Evolutionary conservation across 2,113 vertebrate genomes (phyloP).

Genomic region (Dromas ardeola): DNA sequence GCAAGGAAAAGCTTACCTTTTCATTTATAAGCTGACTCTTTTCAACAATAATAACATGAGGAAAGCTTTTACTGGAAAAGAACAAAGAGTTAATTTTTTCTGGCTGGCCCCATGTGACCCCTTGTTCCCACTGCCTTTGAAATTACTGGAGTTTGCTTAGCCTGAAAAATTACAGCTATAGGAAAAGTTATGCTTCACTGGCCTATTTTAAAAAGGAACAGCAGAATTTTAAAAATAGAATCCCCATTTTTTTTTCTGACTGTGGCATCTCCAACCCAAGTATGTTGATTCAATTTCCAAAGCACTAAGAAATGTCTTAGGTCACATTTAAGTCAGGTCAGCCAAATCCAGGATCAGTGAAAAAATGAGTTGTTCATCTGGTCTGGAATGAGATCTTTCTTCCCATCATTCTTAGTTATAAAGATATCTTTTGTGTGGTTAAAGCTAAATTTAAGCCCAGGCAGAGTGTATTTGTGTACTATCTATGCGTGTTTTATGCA

Average conservation of each 20-base stretch:
- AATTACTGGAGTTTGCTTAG: constrained; percentile 47
- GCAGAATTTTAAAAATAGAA: constrained; percentile 62
- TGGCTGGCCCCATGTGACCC: constrained; percentile 16
- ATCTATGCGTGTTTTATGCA: not conserved
- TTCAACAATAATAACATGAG: not conserved
- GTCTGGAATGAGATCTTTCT: constrained; percentile 51
- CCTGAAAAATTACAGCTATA: constrained; percentile 48
- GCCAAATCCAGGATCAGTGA: constrained; percentile 60
- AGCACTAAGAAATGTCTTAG: constrained; percentile 60
- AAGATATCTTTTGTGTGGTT: constrained; percentile 51
- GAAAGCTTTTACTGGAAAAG: not conserved
- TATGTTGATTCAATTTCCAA: constrained; percentile 67
- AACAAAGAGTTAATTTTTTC: constrained; percentile 9
- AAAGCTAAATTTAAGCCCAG: constrained; percentile 42
- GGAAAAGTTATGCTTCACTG: constrained; percentile 34
- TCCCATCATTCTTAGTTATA: constrained; percentile 53
- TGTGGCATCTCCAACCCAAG: constrained; percentile 43
- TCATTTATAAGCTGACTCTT: not conserved
- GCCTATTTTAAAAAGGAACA: constrained; percentile 58
- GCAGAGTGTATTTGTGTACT: constrained; percentile 20
- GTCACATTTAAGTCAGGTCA: constrained; percentile 63
- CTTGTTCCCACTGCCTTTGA: constrained; percentile 55
- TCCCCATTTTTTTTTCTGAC: not conserved
- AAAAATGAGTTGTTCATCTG: constrained; percentile 53
- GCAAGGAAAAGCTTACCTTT: not conserved